A percentile compares a stretch with the other conserved stretches of the same genome.
phyloP scores from a whole-genome alignment of 2,888 invertebrate species.

The Drosophila fungiperda region DNA sequence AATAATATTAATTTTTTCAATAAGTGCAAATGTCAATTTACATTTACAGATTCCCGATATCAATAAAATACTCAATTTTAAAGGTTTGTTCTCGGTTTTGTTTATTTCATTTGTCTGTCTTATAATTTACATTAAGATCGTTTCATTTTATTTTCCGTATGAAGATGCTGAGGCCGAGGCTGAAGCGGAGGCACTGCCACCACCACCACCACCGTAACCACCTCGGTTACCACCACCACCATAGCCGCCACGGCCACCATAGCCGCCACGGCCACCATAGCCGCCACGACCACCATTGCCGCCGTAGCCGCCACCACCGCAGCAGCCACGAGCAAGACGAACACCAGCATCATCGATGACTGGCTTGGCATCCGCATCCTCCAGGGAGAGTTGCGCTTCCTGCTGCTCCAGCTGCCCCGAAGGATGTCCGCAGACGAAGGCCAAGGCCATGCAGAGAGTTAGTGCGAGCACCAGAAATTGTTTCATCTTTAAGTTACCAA shows the following conservation, averaged over 20 bases:
- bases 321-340: slow-evolving; percentile 62
- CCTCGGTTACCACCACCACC: neutral
- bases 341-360: slow-evolving; percentile 24
- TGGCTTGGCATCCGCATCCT: slow-evolving; percentile 43
- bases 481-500: slow-evolving; percentile 58
- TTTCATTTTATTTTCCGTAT: slow-evolving; percentile 37
- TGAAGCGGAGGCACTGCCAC: slow-evolving; percentile 27
- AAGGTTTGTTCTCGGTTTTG: neutral
- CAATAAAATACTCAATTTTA: neutral
- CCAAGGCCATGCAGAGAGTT: slow-evolving; percentile 45
- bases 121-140: slow-evolving; percentile 12
- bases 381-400: slow-evolving; percentile 41
- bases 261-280: slow-evolving; percentile 17
- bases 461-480: slow-evolving; percentile 50
- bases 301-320: slow-evolving; percentile 31
- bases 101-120: slow-evolving; percentile 20
- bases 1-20: neutral
- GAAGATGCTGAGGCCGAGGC: slow-evolving; percentile 30
- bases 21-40: neutral
- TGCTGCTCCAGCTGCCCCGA: slow-evolving; percentile 35
- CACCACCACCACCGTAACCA: neutral
- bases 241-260: slow-evolving; percentile 4
- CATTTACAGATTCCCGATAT: neutral
- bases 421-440: slow-evolving; percentile 45
- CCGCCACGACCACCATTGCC: slow-evolving; percentile 25